Base-by-base conservation (phyloP, 2,888 invertebrate species). In the Zhengitettix transpicula region DNA sequence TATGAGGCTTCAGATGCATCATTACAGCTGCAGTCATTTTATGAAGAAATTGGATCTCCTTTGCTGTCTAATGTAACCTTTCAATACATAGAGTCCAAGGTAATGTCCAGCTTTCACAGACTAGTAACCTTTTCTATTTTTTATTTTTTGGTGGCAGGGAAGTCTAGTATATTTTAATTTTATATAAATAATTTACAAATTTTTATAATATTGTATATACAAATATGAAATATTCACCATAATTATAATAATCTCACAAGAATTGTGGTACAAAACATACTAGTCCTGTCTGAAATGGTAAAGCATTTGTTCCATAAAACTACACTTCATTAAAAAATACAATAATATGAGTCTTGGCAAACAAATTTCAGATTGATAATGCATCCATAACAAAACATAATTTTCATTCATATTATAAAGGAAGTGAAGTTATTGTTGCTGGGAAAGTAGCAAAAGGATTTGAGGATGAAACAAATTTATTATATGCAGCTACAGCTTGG, bases 1-100 rank as follows among this genome's bases (percentile, higher is more conserved):
- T 85, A 85, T 72, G 84, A 83, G 69, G 83, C 80, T 16, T 77
- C 82, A 0, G 85, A 85, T 69, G 82, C 85, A 5, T 77, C 79
- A 62, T 70, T 81, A 47, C 86, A 87, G 70, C 73, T 87, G 54
- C 74, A 79, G 56, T 79, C 81, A 69, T 85, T 84, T 73, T 84
- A 83, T 73, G 75, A 76, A 42, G 81, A 83, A 71, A 81, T 88
- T 60, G 79, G 85, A 0, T 82, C 83, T 9, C 86, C 87, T 1
- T 73, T 85, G 9, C 73, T 87, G 56, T 74, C 81, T 1, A 77
- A 85, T 67, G 80, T 87, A 58, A 75, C 77, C 15, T 83, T 87
- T 69, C 73, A 75, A 56, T 87, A 86, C 70, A 77, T 80, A 2
- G 73, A 75, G 51, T 78, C 53, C 16, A 63, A 81, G 73, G 79